Evolutionary conservation across 2,888 invertebrate genomes (phyloP), one percentile per base, ranked within the genome.

Genomic region (Nymphalis c-album): DNA sequence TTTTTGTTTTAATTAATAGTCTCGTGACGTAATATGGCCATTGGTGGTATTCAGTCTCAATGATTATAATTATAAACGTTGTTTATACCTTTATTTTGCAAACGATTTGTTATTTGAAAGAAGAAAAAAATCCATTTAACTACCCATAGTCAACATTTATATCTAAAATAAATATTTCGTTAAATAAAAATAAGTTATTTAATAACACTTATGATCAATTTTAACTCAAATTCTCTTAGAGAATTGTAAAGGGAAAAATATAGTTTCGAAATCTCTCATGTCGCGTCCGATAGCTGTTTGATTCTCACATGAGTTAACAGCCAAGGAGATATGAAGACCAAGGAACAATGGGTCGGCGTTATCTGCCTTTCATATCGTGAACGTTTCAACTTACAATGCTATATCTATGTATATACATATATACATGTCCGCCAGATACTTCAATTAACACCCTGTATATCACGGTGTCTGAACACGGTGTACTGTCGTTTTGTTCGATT

Each of bases 321-420:
- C 71, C 75, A 76, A 76, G 78, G 76, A 76, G 77, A 76, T 74
- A 74, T 69, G 75, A 74, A 64, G 72, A 68, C 71, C 72, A 71
- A 65, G 71, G 73, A 76, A 78, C 78, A 78, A 78, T 76, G 75
- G 76, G 68, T 55, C 57, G 65, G 61, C 63, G 71, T 72, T 78
- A 77, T 78, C 77, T 76, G 59, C 75, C 76, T 77, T 77, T 77
- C 77, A 77, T 77, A 77, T 77, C 78, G 69, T 70, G 47, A 68
- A 73, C 71, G 75, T 64, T 73, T 66, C 72, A 65, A 65, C 64
- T 69, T 64, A 73, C 72, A 73, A 73, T 73, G 72, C 60, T 61
- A 35, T 57, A 60, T 45, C 26, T 31, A 31, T 31, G 63, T 55
- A 55, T 53, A 17, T 17, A 13, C 7, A 62, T 59, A 60, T 22